Percentiles rank a stretch among this genome's conserved stretches.
Evolutionary conservation across 2,797 vertebrate species (phyloP).

Genomic region (Syngnathus rostellatus): DNA sequence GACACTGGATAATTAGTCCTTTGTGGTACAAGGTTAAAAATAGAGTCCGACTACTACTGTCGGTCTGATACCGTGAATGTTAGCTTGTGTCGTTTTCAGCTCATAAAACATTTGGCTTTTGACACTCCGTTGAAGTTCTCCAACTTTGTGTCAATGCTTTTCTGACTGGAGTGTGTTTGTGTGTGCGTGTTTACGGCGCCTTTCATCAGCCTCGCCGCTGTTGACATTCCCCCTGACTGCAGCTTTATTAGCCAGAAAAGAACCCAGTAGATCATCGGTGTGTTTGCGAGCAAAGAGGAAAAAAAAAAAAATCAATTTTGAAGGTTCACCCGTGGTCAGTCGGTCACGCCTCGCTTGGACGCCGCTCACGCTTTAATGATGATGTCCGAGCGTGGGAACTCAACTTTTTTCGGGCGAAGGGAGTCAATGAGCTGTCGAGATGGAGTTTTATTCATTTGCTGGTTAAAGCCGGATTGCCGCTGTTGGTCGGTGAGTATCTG

Average conservation of each 20-base stretch:
- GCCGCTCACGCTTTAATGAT: constrained; percentile 19
- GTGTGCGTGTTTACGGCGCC: constrained; percentile 5
- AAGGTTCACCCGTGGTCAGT: constrained; percentile 41
- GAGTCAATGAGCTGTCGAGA: constrained; percentile 54
- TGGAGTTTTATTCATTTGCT: constrained; percentile 20
- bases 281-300: constrained; percentile 19
- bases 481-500: constrained; percentile 60
- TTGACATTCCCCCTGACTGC: constrained; percentile 26
- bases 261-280: constrained; percentile 24
- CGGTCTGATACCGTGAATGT: neutral
- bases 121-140: neutral
- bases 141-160: neutral
- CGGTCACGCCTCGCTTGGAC: constrained; percentile 24
- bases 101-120: neutral
- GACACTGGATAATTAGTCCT: neutral
- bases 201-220: constrained; percentile 2
- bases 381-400: constrained; percentile 42
- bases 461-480: constrained; percentile 27
- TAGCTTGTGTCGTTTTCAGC: neutral
- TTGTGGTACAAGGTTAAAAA: neutral
- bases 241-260: constrained; percentile 27
- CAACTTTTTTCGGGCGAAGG: constrained; percentile 24
- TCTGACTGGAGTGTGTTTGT: neutral
- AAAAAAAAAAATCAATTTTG: constrained; percentile 40
- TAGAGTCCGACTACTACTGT: neutral